Percentiles rank a stretch among this genome's conserved stretches.
These are phyloP conservation scores for Luffia ferchaultella DNA, from an alignment of 2,888 invertebrate species.

Conservation along the genomic window DNA sequence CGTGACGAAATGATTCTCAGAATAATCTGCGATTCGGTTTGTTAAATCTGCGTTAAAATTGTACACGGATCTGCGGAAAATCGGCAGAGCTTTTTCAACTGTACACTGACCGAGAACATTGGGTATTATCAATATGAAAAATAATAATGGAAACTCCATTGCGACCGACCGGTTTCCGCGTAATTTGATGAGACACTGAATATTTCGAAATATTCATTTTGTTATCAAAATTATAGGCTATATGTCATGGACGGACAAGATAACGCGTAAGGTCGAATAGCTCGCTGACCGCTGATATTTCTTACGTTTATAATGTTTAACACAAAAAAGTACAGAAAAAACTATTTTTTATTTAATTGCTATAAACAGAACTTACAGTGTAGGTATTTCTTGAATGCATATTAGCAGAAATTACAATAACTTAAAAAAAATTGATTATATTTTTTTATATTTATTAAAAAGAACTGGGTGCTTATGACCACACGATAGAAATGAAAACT, in stretches of 20 bases:
- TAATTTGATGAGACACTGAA: neutral
- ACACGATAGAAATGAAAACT: no score
- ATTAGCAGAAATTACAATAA: no score
- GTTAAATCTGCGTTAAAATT: conserved; percentile 23
- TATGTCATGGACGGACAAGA: neutral
- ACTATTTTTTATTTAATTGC: no score
- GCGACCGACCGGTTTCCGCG: neutral
- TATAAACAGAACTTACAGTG: no score
- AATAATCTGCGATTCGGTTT: conserved; percentile 26
- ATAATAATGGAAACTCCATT: neutral
- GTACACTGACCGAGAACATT: conserved; percentile 18
- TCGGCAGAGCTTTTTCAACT: conserved; percentile 18
- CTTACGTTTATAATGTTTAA: no score
- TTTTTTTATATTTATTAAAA: no score
- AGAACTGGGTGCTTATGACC: no score
- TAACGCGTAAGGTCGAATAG: neutral
- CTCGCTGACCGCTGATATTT: neutral
- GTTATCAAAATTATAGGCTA: neutral
- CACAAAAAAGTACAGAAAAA: no score
- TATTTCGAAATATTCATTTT: neutral
- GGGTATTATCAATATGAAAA: neutral
- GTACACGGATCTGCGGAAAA: conserved; percentile 28
- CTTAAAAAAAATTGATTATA: no score
- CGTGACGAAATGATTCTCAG: conserved; percentile 41
- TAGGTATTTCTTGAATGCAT: no score